Evolutionary conservation across 2,888 invertebrate species (phyloP).

Genomic region (Argyra leucocephala): DNA sequence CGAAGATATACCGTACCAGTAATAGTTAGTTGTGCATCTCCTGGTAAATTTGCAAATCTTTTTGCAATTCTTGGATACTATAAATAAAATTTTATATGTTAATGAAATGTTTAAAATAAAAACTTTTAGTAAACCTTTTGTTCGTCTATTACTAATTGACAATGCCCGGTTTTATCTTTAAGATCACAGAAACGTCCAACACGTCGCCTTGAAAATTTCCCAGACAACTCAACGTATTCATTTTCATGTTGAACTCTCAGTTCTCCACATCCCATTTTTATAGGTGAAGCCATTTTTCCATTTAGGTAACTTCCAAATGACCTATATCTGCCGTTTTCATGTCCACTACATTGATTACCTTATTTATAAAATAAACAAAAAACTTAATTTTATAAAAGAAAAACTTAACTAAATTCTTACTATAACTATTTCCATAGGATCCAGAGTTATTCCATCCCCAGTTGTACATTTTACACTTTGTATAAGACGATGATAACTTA

Average conservation of each 20-base stretch:
- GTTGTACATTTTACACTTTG: background rate
- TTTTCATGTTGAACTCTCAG: slow-evolving; percentile 47
- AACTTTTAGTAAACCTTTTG: slow-evolving; percentile 30
- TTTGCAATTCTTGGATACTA: slow-evolving; percentile 41
- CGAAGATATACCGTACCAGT: slow-evolving; percentile 39
- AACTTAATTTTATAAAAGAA: too few relatives aligned
- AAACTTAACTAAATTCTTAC: background rate
- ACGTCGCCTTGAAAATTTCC: slow-evolving; percentile 53
- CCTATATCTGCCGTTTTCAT: slow-evolving; percentile 33
- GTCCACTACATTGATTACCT: slow-evolving; percentile 25
- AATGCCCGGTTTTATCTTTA: slow-evolving; percentile 53
- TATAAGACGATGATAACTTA: background rate
- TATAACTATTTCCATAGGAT: background rate
- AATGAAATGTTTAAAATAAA: slow-evolving; percentile 8
- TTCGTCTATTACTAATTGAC: slow-evolving; percentile 48
- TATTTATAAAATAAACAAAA: background rate
- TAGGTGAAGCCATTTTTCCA: slow-evolving; percentile 40
- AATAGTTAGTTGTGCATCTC: slow-evolving; percentile 40
- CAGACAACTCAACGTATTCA: slow-evolving; percentile 50
- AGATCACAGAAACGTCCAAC: slow-evolving; percentile 52
- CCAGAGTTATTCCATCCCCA: background rate
- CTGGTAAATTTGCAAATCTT: slow-evolving; percentile 42
- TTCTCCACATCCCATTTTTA: slow-evolving; percentile 50
- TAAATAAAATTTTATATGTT: background rate
- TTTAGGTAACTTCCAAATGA: slow-evolving; percentile 38